Evolutionary conservation across 2,888 invertebrate genomes (phyloP).

Genomic region (Lithophane ornitopus): DNA sequence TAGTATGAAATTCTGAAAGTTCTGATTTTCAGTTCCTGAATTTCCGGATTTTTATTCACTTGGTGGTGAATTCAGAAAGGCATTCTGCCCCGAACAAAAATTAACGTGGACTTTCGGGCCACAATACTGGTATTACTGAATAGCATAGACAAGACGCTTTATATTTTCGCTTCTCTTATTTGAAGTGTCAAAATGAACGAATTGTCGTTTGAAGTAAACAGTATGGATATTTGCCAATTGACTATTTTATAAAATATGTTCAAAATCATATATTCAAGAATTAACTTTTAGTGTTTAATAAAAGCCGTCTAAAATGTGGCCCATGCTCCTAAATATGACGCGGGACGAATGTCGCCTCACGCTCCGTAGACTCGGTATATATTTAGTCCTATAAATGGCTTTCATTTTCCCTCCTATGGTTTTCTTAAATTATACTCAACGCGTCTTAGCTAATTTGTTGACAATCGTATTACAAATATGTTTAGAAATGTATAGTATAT

Average conservation of each 20-base stretch:
- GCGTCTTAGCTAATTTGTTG: slow-evolving; percentile 71
- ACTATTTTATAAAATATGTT: slow-evolving; percentile 87
- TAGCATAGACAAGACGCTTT: slow-evolving; percentile 82
- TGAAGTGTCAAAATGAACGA: slow-evolving; percentile 90
- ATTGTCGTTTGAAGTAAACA: slow-evolving; percentile 91
- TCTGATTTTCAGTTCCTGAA: background rate
- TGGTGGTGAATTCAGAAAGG: background rate
- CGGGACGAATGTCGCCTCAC: slow-evolving; percentile 97
- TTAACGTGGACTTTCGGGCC: background rate
- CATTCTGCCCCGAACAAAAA: background rate
- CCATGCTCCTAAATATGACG: slow-evolving; percentile 95
- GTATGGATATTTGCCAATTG: slow-evolving; percentile 90
- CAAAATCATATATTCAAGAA: slow-evolving; percentile 82
- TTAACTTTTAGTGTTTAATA: slow-evolving; percentile 78
- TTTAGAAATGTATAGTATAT: slow-evolving; percentile 65
- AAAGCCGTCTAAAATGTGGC: slow-evolving; percentile 89
- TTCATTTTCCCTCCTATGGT: slow-evolving; percentile 90
- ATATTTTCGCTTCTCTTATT: slow-evolving; percentile 70
- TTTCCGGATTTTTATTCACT: background rate
- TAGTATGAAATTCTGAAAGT: background rate
- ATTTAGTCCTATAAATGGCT: slow-evolving; percentile 88
- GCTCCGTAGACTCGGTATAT: slow-evolving; percentile 96
- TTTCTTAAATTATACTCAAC: slow-evolving; percentile 79
- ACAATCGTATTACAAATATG: slow-evolving; percentile 62
- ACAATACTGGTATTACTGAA: slow-evolving; percentile 67